Base-by-base conservation (phyloP, 2,113 vertebrate species). In the Pipa parva region DNA sequence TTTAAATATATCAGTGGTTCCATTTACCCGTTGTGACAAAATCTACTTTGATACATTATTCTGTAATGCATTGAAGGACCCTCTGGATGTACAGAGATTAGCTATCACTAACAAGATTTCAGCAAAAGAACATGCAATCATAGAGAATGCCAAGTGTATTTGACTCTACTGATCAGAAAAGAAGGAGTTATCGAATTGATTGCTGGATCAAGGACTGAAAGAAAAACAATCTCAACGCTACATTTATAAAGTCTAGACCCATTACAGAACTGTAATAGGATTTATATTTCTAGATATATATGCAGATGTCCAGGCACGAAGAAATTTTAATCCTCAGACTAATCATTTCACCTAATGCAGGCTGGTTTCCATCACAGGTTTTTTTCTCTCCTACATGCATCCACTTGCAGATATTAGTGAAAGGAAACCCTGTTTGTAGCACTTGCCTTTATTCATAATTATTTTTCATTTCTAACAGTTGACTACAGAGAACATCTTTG, bases 171-270 rank as follows among this genome's bases (percentile, higher is more conserved):
- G 57, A 68, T 59, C 56, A 59, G 48, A 51, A 68, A 68, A 59
- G 59, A 68, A 68, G 59, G 65, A 33, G 57, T 50, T 70, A 70
- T 70, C 31, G 33, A 61, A 70, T 61, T 70, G 57, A 70, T 70
- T 61, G 66, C 57, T 26, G 28, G 66, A 70, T 70, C 58, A 70
- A 70, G 66, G 27, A 59, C 66, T 70, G 66, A 61, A 70, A 70
- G 48, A 70, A 70, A 70, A 70, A 70, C 66, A 70, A 60, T 70
- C 48, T 61, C 58, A 54, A 61, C 66, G 61, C 57, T 61, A 29
- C 57, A 70, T 70, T 70, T 42, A 70, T n/a, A 70, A 70, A 70
- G 66, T 70, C 66, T 61, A 70, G 66, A 70, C 66, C 29, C 61
- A 70, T 70, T 70, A 70, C 66, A 45, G 66, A 29, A 50, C 20